Evolutionary conservation across 2,113 vertebrate genomes (phyloP).

Genomic region (Octodon degus): DNA sequence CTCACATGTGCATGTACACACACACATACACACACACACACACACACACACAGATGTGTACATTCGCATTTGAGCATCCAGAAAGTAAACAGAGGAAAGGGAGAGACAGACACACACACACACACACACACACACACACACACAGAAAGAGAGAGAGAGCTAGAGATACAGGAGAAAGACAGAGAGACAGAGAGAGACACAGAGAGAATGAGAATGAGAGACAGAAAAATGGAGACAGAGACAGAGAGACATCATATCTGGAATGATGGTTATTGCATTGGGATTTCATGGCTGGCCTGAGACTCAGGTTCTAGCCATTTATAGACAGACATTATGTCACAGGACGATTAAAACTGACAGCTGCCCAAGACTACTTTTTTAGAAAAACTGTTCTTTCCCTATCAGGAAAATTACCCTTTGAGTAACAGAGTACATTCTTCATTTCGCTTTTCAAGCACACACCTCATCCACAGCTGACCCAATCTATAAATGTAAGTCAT

Average conservation of each 20-base stretch:
- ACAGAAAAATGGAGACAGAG: background rate
- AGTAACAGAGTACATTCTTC: conserved; percentile 61
- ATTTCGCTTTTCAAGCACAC: conserved; percentile 71
- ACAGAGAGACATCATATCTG: background rate
- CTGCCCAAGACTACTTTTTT: conserved; percentile 26
- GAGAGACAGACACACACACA: background rate
- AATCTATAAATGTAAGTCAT: conserved; percentile 75
- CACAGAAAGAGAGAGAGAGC: too few relatives aligned
- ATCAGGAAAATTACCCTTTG: conserved; percentile 63
- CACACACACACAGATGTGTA: background rate
- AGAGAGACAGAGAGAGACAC: too few relatives aligned
- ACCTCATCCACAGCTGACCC: conserved; percentile 57
- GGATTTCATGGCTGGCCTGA: background rate
- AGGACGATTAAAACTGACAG: conserved; percentile 48
- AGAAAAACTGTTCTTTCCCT: conserved; percentile 31
- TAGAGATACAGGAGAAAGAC: too few relatives aligned
- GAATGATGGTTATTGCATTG: background rate
- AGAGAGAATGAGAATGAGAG: background rate
- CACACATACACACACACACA: rapidly evolving
- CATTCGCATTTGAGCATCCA: background rate
- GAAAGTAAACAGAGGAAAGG: background rate
- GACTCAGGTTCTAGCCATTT: background rate
- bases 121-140: too few relatives aligned
- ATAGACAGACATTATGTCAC: conserved; percentile 1
- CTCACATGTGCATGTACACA: background rate